phyloP scores from a whole-genome alignment of 1,140 invertebrate species.

The Gyrodactylus bullatarudis region DNA sequence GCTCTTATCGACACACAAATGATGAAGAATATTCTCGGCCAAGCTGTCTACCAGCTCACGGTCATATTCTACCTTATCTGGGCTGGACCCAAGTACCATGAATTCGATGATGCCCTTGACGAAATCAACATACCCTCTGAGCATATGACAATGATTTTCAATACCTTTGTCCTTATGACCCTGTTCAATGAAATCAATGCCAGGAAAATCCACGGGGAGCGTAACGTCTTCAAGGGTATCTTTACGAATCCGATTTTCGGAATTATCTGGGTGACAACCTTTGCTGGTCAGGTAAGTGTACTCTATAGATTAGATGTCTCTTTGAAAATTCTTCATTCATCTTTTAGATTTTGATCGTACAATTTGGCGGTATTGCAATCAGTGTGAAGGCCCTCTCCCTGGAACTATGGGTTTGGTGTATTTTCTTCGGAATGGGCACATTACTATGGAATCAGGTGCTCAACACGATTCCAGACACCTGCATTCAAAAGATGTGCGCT shows the following conservation, averaged over 20 bases:
- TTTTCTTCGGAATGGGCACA: background rate
- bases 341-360: background rate
- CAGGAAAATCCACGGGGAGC: slow-evolving; percentile 88
- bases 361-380: background rate
- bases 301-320: too few relatives aligned
- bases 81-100: background rate
- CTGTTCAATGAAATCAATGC: slow-evolving; percentile 98
- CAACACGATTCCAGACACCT: background rate
- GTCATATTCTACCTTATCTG: slow-evolving; percentile 41
- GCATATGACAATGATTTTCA: slow-evolving; percentile 97
- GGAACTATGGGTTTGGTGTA: background rate
- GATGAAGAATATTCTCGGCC: slow-evolving; percentile 97
- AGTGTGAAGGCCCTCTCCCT: background rate
- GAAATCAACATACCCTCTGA: slow-evolving; percentile 30
- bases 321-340: background rate
- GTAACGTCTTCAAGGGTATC: slow-evolving; percentile 59
- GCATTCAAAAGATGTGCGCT: background rate
- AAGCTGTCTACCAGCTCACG: slow-evolving; percentile 70
- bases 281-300: slow-evolving; percentile 23
- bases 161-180: slow-evolving; percentile 99
- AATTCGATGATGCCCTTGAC: background rate
- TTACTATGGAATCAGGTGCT: background rate
- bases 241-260: slow-evolving; percentile 95
- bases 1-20: slow-evolving; percentile 87
- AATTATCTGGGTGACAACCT: slow-evolving; percentile 73